These are phyloP conservation scores for Danaus plexippus DNA, from an alignment of 1,140 invertebrate species.

Conservation along the genomic window DNA sequence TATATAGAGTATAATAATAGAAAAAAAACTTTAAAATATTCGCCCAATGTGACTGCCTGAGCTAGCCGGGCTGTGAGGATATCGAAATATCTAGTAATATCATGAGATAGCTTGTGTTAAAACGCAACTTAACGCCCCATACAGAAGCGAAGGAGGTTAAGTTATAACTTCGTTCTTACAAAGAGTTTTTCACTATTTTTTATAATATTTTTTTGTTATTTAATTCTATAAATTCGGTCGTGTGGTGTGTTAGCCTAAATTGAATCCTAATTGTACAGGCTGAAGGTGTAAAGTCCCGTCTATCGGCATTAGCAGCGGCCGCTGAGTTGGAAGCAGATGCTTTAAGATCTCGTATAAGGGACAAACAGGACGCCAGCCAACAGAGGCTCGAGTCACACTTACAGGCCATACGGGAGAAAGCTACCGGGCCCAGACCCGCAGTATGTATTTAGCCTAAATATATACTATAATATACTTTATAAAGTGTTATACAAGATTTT, in stretches of 20 bases:
- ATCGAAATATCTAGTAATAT: background rate
- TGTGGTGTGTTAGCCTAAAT: too few species aligned
- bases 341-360: conserved; percentile 89
- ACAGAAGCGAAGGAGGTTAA: too few species aligned
- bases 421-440: conserved; percentile 41
- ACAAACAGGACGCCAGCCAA: conserved; percentile 81
- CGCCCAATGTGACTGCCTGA: conserved; percentile 24
- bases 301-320: conserved; percentile 88
- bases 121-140: too few species aligned
- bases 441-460: conserved; percentile 19
- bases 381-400: conserved; percentile 44
- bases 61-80: conserved; percentile 19
- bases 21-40: conserved; percentile 7
- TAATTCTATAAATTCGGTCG: too few species aligned
- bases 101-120: too few species aligned
- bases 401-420: conserved; percentile 55
- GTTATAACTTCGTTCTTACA: too few species aligned
- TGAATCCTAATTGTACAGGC: conserved; percentile 30
- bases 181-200: too few species aligned
- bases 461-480: too few species aligned
- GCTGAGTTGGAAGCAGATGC: conserved; percentile 90
- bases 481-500: too few species aligned
- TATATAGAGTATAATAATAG: background rate
- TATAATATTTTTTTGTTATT: too few species aligned
- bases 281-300: conserved; percentile 73